A percentile compares a stretch with the other conserved stretches of the same genome.
phyloP scores from a whole-genome alignment of 2,113 vertebrate species.

The Charina bottae region DNA sequence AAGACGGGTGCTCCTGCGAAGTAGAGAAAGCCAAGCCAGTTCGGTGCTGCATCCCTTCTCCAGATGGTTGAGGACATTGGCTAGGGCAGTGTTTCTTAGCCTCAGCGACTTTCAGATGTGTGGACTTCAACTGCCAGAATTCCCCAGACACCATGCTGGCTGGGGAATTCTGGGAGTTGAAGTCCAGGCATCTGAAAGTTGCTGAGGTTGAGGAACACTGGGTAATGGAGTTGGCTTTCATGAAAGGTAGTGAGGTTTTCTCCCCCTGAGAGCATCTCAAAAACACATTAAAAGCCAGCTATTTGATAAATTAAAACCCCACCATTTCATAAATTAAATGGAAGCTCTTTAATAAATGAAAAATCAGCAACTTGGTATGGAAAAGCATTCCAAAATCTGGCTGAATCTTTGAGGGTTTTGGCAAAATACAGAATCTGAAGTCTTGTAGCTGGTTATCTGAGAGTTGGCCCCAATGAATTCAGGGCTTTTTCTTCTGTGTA shows the following conservation, averaged over 20 bases:
- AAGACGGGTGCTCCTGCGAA: not conserved
- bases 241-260: not conserved
- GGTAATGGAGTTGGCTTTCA: not conserved
- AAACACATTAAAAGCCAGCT: not conserved
- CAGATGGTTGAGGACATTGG: not conserved
- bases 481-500: not conserved
- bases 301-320: not conserved
- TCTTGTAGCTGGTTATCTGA: not conserved
- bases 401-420: not conserved
- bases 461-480: not conserved
- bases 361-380: not conserved
- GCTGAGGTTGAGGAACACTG: not conserved
- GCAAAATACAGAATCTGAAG: not conserved
- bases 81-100: not conserved
- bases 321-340: not conserved
- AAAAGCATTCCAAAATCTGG: not conserved
- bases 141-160: not conserved
- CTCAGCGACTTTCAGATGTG: not conserved
- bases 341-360: not conserved
- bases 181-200: not conserved
- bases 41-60: not conserved
- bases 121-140: not conserved
- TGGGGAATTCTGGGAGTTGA: not conserved
- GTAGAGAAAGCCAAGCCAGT: not conserved
- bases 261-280: not conserved